Conservation (phyloP, 2,113 vertebrate species). For the Todiramphus chloris region DNA sequence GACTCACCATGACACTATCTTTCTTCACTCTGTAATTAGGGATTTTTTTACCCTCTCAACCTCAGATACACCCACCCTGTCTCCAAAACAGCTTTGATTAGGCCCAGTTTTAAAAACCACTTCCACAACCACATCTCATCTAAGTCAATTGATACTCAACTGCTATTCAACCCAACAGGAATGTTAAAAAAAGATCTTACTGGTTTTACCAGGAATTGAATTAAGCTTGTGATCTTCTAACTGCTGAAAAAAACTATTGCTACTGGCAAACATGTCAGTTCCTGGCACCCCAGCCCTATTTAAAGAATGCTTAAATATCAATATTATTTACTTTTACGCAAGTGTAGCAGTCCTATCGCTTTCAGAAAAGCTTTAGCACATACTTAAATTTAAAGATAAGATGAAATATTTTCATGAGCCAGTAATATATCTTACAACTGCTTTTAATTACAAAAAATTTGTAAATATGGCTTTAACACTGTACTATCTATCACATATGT, state of each 20-base stretch:
- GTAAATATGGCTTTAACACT: background rate
- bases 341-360: background rate
- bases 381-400: background rate
- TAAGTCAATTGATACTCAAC: background rate
- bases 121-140: background rate
- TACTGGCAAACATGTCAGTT: background rate
- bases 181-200: background rate
- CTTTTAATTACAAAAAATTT: slow-evolving; percentile 14
- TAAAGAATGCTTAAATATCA: background rate
- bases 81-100: background rate
- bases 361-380: background rate
- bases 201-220: background rate
- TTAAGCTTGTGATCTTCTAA: background rate
- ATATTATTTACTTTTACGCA: background rate
- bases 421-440: background rate
- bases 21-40: background rate
- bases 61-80: background rate
- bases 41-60: background rate
- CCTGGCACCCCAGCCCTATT: background rate
- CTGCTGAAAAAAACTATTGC: background rate
- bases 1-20: background rate
- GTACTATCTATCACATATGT: background rate
- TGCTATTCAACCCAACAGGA: background rate
- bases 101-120: background rate
- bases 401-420: background rate